Percentiles rank a stretch among this genome's conserved stretches.
Evolutionary conservation across 2,113 vertebrate genomes (phyloP).

Genomic region (Cichladusa arquata): DNA sequence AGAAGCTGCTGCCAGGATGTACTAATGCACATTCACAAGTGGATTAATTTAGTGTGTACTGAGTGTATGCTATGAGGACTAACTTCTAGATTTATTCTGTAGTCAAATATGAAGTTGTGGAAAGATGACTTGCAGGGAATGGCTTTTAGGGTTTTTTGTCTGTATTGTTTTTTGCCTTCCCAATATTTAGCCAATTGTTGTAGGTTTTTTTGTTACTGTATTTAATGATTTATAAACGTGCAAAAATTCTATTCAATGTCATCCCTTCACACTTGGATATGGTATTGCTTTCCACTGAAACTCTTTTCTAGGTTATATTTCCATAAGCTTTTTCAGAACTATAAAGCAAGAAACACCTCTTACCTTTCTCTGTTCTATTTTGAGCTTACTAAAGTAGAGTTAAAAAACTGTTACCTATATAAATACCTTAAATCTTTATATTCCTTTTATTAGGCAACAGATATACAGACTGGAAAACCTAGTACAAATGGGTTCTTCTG

Average conservation of each 20-base stretch:
- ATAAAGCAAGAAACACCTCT: background rate
- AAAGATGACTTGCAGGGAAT: background rate
- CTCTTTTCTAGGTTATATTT: background rate
- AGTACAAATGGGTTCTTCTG: slow-evolving; percentile 79
- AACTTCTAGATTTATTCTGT: background rate
- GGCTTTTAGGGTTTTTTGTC: rapidly evolving
- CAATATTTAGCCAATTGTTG: background rate
- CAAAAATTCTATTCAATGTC: background rate
- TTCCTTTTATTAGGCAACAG: slow-evolving; percentile 82
- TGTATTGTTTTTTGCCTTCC: background rate
- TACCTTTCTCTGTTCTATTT: background rate
- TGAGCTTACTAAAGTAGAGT: background rate
- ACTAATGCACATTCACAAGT: background rate
- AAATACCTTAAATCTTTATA: background rate
- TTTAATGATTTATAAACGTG: background rate
- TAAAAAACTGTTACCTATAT: background rate
- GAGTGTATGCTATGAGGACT: background rate
- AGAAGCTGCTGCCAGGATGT: background rate
- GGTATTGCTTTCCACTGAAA: background rate
- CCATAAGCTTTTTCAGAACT: background rate
- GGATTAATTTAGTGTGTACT: background rate
- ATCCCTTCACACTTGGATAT: background rate
- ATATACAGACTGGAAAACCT: slow-evolving; percentile 84
- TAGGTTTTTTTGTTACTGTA: background rate
- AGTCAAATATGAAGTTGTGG: background rate